phyloP scores from a whole-genome alignment of 1,140 invertebrate species.

The Tetramorium parvispinum region DNA sequence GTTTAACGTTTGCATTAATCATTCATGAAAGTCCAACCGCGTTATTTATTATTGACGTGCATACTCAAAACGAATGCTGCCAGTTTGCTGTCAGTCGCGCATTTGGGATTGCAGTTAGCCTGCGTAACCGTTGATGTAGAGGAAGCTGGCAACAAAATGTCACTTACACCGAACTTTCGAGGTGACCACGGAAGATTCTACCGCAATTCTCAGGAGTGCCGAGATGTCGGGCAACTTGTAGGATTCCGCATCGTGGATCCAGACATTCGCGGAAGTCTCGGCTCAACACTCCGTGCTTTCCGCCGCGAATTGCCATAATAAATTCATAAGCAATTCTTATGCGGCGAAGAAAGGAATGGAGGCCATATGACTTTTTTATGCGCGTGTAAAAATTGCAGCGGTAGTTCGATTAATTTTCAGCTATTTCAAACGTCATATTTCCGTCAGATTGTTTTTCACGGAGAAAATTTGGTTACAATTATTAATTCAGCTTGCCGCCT shows the following conservation, averaged over 20 bases:
- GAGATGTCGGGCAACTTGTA: slow-evolving; percentile 70
- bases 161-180: slow-evolving; percentile 65
- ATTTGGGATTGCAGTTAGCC: slow-evolving; percentile 43
- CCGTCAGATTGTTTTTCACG: background rate
- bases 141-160: slow-evolving; percentile 45
- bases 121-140: slow-evolving; percentile 46
- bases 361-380: slow-evolving; percentile 56
- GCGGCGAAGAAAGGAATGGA: slow-evolving; percentile 55
- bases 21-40: background rate
- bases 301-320: slow-evolving; percentile 71
- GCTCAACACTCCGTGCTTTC: slow-evolving; percentile 43
- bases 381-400: slow-evolving; percentile 51
- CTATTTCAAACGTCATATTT: background rate
- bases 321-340: slow-evolving; percentile 77
- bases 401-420: slow-evolving; percentile 20
- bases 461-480: background rate
- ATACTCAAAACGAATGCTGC: background rate
- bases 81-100: slow-evolving; percentile 9
- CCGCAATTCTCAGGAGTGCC: slow-evolving; percentile 67
- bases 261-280: slow-evolving; percentile 67
- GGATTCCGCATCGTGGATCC: slow-evolving; percentile 66
- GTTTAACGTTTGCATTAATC: slow-evolving; percentile 39
- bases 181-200: slow-evolving; percentile 69
- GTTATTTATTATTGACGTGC: slow-evolving; percentile 27
- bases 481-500: background rate